Base-by-base conservation (phyloP, 2,113 vertebrate genomes). In the Microcebus murinus region DNA sequence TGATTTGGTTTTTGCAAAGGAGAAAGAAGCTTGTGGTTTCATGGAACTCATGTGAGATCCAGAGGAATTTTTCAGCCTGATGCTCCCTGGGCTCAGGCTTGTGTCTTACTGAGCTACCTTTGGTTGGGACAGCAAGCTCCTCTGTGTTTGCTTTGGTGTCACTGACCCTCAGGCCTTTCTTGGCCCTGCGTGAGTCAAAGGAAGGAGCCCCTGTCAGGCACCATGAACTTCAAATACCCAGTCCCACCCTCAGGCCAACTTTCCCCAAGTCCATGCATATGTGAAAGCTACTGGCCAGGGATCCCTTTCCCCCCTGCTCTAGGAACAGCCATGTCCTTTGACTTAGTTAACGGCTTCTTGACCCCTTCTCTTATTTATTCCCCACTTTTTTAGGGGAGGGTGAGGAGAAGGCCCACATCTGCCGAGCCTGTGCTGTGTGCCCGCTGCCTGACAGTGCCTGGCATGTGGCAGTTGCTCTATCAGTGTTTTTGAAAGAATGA, bases 391-490 rank as follows among this genome's bases (percentile, higher is more conserved):
- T 55, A 71, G 85, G 57, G 36, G 81, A 87, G 82, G 4, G 11
- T 9, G n/a, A 71, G 57, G 42, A 36, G 57, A 70, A 52, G n/a
- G 11, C 7, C 45, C 31, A 67, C 0, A 11, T 27, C 31, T 7
- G 7, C 55, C 0, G 0, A n/a, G 65, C 59, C 79, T n/a, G 6
- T 0, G 10, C 79, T 20, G 1, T 25, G 0, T 42, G 8, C 23
- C 61, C 34, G 3, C 29, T 34, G 39, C 31, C n/a, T 70, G 18
- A 29, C 45, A 57, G 70, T 20, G 18, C 34, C 74, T 86, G 42
- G 63, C 48, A 20, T 0, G 0, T 29, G 61, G 70, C 63, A 31
- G n/a, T 61, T 85, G 57, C 29, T 50, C 48, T 8, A 45, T 63
- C 50, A 4, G 1, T 14, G 42, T 61, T 90, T 90, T 52, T 85